These are phyloP conservation scores for Odontocerum albicorne DNA, from an alignment of 2,888 invertebrate genomes.

Conservation along the genomic window DNA sequence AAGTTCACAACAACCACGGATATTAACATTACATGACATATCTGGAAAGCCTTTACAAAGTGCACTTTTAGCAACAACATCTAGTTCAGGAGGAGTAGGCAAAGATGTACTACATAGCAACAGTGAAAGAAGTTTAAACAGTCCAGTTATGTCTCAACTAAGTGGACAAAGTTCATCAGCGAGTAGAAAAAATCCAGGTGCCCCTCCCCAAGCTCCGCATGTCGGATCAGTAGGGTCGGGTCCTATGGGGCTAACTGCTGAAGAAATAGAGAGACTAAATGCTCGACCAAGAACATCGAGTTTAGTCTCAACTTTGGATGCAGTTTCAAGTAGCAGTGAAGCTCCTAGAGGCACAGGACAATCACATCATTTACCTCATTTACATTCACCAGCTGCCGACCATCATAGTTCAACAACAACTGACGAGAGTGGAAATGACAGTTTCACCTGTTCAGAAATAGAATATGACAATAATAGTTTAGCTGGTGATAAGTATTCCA, in stretches of 20 bases:
- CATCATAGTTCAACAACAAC: constrained; percentile 82
- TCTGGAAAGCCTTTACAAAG: constrained; percentile 91
- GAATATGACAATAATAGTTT: constrained; percentile 92
- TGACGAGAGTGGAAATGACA: constrained; percentile 93
- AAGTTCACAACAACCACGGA: constrained; percentile 88
- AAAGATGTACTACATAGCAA: constrained; percentile 89
- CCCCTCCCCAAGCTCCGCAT: constrained; percentile 68
- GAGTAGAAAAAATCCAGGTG: constrained; percentile 71
- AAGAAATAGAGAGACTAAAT: constrained; percentile 90
- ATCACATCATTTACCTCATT: constrained; percentile 68
- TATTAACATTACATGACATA: constrained; percentile 90
- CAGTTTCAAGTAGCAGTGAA: constrained; percentile 89
- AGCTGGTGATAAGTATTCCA: constrained; percentile 74
- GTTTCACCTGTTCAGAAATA: constrained; percentile 97
- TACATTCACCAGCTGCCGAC: constrained; percentile 72
- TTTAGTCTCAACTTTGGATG: constrained; percentile 88
- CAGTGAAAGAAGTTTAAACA: constrained; percentile 88
- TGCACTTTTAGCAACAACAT: constrained; percentile 85
- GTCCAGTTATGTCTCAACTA: constrained; percentile 89
- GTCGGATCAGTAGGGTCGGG: constrained; percentile 66
- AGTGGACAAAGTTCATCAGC: constrained; percentile 85
- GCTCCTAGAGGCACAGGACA: constrained; percentile 70
- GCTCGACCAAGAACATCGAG: constrained; percentile 86
- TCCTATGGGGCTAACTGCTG: constrained; percentile 85
- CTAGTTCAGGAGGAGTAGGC: constrained; percentile 84